Evolutionary conservation across 2,888 invertebrate genomes (phyloP), one percentile per base, ranked within the genome.

Genomic region (Argyra leucocephala): DNA sequence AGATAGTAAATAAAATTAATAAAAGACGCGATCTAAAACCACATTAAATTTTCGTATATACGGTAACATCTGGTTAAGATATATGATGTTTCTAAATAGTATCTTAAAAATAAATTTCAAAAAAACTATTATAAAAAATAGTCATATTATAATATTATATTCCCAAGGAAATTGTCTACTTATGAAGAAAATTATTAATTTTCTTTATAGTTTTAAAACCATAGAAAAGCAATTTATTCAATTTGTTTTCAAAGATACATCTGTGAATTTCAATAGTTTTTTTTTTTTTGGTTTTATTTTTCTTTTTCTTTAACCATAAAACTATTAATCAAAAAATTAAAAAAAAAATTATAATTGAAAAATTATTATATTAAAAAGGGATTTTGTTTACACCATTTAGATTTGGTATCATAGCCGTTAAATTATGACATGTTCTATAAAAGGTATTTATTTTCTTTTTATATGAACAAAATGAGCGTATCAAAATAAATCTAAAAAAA

Each of bases 281-380:
- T n/a, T 48, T 48, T 18, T 48, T 18, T 18, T 12, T 48, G 18
- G 1, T 18, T 48, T 48, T 18, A 18, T 48, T 6, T 48, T 37
- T 10, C 2, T 18, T 48, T 48, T 18, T 48, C 4, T 15, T 12
- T 18, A 48, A 48, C 48, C 5, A 15, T 48, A 15, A 18, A 48
- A 15, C 48, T 48, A 48, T 48, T 48, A 48, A 48, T 48, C 48
- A 48, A n/a, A n/a, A n/a, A n/a, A n/a, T 48, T n/a, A n/a, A 48
- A 48, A 48, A 37, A 37, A 37, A 12, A 37, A 37, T n/a, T n/a
- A n/a, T n/a, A 48, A 48, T 48, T 48, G 15, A 48, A 48, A 48
- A 48, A 48, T 18, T 15, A 37, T 31, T 31, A 31, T 31, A 31
- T 31, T 31, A 3, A 48, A 18, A 48, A 48, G 18, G 48, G 48